Percentiles rank a stretch among this genome's conserved stretches.
phyloP scores from a whole-genome alignment of 2,113 vertebrate genomes.

The Nothocercus nigrocapillus region DNA sequence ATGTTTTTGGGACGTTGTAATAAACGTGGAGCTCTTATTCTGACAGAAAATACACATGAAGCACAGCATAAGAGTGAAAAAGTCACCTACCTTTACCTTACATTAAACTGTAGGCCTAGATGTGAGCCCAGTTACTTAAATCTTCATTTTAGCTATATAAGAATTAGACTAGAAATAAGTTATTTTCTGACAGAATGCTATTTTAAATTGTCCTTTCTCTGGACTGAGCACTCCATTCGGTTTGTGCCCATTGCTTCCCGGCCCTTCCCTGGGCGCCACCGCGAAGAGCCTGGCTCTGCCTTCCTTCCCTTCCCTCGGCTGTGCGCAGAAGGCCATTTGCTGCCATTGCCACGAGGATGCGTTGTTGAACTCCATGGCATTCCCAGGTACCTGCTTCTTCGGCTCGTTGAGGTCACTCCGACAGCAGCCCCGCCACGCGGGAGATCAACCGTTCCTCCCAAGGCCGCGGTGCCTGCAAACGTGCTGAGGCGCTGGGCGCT shows the following conservation, averaged over 20 bases:
- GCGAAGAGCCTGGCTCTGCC: no score
- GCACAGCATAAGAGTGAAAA: background rate
- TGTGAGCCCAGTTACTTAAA: background rate
- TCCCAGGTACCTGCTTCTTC: background rate
- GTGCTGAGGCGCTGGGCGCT: background rate
- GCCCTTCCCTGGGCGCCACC: no score
- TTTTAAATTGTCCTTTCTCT: background rate
- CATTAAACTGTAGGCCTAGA: background rate
- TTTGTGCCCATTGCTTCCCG: no score
- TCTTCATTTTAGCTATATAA: conserved; percentile 1
- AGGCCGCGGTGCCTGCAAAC: no score
- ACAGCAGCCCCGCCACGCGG: background rate
- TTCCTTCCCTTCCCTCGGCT: no score
- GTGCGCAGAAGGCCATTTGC: no score
- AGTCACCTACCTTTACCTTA: background rate
- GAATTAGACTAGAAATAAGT: background rate
- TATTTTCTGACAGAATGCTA: background rate
- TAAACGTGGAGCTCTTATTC: background rate
- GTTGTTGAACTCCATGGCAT: background rate
- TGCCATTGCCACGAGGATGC: no score
- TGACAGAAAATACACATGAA: background rate
- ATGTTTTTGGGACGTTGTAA: background rate
- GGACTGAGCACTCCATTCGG: background rate
- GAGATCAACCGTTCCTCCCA: no score
- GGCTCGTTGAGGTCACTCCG: no score